Evolutionary conservation across 2,113 vertebrate genomes (phyloP), one percentile per base, ranked within the genome.

Genomic region (Lichenostomus cassidix): DNA sequence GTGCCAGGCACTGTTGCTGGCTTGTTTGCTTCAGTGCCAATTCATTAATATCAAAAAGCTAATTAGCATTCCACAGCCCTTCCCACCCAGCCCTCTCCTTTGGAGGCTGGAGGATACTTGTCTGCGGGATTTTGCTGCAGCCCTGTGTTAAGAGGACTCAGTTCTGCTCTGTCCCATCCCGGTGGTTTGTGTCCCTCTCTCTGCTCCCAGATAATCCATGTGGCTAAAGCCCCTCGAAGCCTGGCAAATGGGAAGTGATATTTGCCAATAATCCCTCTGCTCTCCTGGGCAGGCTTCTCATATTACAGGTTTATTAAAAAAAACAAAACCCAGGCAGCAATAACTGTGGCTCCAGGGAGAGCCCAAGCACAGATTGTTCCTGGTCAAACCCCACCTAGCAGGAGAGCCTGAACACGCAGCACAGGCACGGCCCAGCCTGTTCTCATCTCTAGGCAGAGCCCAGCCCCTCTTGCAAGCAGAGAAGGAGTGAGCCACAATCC

Each of bases 261-360:
- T 95, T 96, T 96, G 95, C 90, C 90, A 95, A 65, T 97, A 97
- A 97, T 97, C 90, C 94, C 62, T 60, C 75, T 13, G 41, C 41
- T 96, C 95, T 92, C 94, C 69, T 1, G n/a, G 92, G 95, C 62
- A 67, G 94, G 68, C 90, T 94, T 91, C 95, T 97, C 86, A 83
- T 95, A 93, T 93, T 95, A 89, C 24, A 24, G 71, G 88, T 97
- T 97, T 96, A 97, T 97, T 97, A 96, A 96, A 97, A 96, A 96
- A 93, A 67, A 7, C 83, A 63, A 83, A 91, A 88, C 71, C 35
- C 58, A 86, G 94, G 91, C 94, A 92, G 91, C 59, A 87, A 85
- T 94, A 96, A 88, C 83, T 15, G 74, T 7, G 13, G 91, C 59
- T n/a, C 7, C 7, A 20, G 89, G 82, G 86, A 92, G 90, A 91